Conservation (phyloP, 2,113 vertebrate genomes). For the Solenodon paradoxus region DNA sequence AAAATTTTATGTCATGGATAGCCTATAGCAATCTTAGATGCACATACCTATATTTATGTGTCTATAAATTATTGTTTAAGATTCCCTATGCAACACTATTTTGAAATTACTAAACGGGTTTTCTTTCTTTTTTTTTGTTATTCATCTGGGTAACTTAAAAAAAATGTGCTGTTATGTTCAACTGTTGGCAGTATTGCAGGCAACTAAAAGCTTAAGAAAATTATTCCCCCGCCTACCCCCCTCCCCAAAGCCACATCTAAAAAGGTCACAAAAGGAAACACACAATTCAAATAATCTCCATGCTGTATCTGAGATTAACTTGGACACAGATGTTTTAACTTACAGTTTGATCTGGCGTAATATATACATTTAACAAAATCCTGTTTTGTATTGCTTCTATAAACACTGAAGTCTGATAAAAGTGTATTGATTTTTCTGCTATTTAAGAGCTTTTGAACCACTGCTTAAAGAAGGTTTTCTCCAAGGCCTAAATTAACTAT, state of each 20-base stretch:
- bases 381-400: constrained; percentile 85
- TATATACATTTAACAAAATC: constrained; percentile 85
- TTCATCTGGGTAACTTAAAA: constrained; percentile 80
- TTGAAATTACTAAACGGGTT: constrained; percentile 78
- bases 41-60: constrained; percentile 78
- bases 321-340: constrained; percentile 86
- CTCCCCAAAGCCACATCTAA: constrained; percentile 77
- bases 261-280: constrained; percentile 83
- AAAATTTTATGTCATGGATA: constrained; percentile 80
- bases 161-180: constrained; percentile 75
- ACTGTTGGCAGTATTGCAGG: constrained; percentile 74
- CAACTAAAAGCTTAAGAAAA: constrained; percentile 80
- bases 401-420: constrained; percentile 84
- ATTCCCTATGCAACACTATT: constrained; percentile 79
- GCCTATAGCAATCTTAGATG: constrained; percentile 74
- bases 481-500: constrained; percentile 75
- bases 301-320: constrained; percentile 83
- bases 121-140: constrained; percentile 73
- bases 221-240: constrained; percentile 66
- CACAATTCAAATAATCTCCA: constrained; percentile 82
- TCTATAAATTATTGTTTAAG: constrained; percentile 79
- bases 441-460: constrained; percentile 77
- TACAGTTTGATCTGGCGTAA: constrained; percentile 84
- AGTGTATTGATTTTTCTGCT: constrained; percentile 82
- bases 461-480: constrained; percentile 66